phyloP scores from a whole-genome alignment of 1,140 invertebrate species.

The Phenacoccus solenopsis region DNA sequence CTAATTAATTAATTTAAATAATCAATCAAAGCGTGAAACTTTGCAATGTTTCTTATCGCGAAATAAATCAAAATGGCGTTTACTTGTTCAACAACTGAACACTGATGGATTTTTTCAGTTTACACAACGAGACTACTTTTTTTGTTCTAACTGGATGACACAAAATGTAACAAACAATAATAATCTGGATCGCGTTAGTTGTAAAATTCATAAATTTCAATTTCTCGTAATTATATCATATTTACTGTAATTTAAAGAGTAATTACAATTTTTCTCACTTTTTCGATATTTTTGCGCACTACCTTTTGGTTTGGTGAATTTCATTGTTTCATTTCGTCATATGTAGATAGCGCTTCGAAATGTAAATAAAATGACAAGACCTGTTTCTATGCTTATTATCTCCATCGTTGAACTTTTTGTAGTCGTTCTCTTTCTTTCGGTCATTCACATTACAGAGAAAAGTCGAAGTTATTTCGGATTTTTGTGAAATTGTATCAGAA shows the following conservation, averaged over 20 bases:
- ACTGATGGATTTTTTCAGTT: not conserved
- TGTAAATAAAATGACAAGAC: not conserved
- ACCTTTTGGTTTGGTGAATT: too few relatives aligned
- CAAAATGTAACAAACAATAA: too few relatives aligned
- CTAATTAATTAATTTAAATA: too few relatives aligned
- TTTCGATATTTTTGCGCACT: too few relatives aligned
- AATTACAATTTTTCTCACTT: too few relatives aligned
- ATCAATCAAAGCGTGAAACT: not conserved
- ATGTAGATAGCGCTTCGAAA: not conserved
- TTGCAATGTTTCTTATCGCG: not conserved
- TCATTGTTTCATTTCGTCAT: too few relatives aligned
- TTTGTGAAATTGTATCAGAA: not conserved
- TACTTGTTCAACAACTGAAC: not conserved
- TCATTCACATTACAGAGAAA: not conserved
- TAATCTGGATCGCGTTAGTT: not conserved
- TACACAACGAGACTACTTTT: too few relatives aligned
- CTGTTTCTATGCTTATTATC: not conserved
- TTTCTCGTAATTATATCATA: too few relatives aligned
- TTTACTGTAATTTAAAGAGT: too few relatives aligned
- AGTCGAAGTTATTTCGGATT: not conserved
- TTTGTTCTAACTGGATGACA: too few relatives aligned
- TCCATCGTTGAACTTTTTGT: not conserved
- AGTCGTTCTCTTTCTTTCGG: slow-evolving; percentile 8
- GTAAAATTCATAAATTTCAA: not conserved
- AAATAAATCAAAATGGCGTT: slow-evolving; percentile 9